These are phyloP conservation scores for Spodoptera picta DNA, from an alignment of 2,888 invertebrate species.

Conservation along the genomic window DNA sequence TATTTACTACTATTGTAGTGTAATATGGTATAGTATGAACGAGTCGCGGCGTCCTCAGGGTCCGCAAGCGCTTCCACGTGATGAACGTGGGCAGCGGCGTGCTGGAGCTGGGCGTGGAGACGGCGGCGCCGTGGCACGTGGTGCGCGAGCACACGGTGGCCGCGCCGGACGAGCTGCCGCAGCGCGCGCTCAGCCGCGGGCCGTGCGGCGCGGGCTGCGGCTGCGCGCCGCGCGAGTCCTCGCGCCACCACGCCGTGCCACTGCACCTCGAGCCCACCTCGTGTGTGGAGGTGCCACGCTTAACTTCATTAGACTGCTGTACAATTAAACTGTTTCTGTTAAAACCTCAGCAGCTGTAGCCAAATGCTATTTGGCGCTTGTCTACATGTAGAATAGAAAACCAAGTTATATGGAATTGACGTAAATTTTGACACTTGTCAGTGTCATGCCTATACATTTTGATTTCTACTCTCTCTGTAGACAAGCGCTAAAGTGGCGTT, in stretches of 20 bases:
- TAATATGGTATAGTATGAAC: too few species aligned
- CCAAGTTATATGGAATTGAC: too few species aligned
- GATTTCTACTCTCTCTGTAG: too few species aligned
- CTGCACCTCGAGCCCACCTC: slow-evolving; percentile 62
- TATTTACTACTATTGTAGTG: too few species aligned
- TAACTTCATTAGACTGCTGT: not conserved
- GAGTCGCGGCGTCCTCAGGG: slow-evolving; percentile 53
- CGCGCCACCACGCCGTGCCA: slow-evolving; percentile 9
- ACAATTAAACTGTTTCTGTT: too few species aligned
- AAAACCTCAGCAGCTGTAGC: too few species aligned
- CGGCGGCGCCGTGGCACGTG: slow-evolving; percentile 66
- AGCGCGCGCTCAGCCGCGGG: slow-evolving; percentile 18
- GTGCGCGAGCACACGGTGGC: slow-evolving; percentile 18
- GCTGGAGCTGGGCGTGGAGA: slow-evolving; percentile 51
- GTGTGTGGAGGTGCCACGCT: slow-evolving; percentile 59
- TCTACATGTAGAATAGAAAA: too few species aligned
- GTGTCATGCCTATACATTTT: too few species aligned
- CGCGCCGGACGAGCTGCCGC: slow-evolving; percentile 2
- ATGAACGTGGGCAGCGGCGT: slow-evolving; percentile 69
- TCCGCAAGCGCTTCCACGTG: slow-evolving; percentile 69
- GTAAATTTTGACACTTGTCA: too few species aligned
- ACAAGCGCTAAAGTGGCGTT: too few species aligned
- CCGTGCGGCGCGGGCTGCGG: slow-evolving; percentile 8
- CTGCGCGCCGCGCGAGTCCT: not conserved
- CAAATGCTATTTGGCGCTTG: too few species aligned